A percentile compares a stretch with the other conserved stretches of the same genome.
Evolutionary conservation across 2,113 vertebrate genomes (phyloP).

Genomic region (Boulengeromyrus knoepffleri): DNA sequence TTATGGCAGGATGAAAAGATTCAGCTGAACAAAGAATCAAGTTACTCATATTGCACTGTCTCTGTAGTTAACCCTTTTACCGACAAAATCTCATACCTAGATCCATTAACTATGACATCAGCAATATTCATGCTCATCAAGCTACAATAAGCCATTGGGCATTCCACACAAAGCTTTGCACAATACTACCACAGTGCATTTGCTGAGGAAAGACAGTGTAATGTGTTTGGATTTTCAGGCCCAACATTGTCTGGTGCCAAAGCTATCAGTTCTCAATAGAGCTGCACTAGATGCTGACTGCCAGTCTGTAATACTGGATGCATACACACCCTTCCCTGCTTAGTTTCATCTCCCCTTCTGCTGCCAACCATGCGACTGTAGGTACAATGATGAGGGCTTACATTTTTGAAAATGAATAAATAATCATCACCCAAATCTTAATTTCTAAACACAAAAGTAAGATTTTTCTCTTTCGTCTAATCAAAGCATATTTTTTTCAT

Average conservation of each 20-base stretch:
- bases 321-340: constrained; percentile 20
- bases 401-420: background rate
- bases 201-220: background rate
- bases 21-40: background rate
- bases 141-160: background rate
- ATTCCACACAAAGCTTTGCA: background rate
- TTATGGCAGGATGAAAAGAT: background rate
- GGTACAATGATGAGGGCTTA: background rate
- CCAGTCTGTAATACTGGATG: constrained; percentile 19
- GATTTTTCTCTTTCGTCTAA: background rate
- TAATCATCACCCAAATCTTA: background rate
- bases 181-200: background rate
- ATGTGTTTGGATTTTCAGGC: constrained; percentile 17
- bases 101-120: background rate
- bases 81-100: background rate
- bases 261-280: constrained; percentile 14
- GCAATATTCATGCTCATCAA: background rate
- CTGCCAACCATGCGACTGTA: constrained; percentile 1
- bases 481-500: background rate
- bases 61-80: background rate
- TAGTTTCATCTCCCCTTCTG: background rate
- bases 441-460: background rate
- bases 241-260: background rate
- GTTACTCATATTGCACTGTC: background rate
- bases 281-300: constrained; percentile 36